Evolutionary conservation across 2,113 vertebrate genomes (phyloP), one percentile per base, ranked within the genome.

Genomic region (Vombatus ursinus): DNA sequence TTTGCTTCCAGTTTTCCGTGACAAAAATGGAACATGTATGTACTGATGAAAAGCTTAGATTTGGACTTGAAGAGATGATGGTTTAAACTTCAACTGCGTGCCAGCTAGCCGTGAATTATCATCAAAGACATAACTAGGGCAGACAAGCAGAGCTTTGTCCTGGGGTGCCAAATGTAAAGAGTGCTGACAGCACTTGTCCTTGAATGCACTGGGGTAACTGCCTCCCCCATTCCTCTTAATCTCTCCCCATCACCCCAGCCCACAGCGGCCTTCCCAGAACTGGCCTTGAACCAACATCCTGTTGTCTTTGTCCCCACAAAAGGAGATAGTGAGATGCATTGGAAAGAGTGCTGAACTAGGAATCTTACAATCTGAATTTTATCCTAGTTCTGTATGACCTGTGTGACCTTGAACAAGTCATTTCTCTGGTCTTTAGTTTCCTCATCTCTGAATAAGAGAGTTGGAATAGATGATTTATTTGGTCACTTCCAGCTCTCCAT

Each of bases 1-100:
- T 53, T 94, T 57, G 89, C 48, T 95, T 94, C 48, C 9, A 19
- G n/a, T 57, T 44, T 37, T 22, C 93, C 91, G 48, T 77, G 90
- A 93, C 91, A 44, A 54, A 52, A 51, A 11, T 22, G 90, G 51
- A 8, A 48, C 26, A 0, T 6, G 3, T 89, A 50, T 61, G 92
- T 94, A 92, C 92, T 93, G 24, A 53, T 23, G 28, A 37, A 37
- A 90, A 93, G 50, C 48, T 24, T 23, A 24, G 8, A 50, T 0
- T 24, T 28, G 44, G 10, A 54, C 0, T 16, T 24, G 37, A 16
- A n/a, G 94, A 47, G 49, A 37, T 26, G 89, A 52, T 48, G 12
- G 90, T 14, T 6, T 16, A 8, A 11, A 0, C 26, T 12, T 37
- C 52, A 50, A n/a, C 1, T 11, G 47, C 49, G 2, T 84, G 68